Evolutionary conservation across 2,888 invertebrate species (phyloP).

Genomic region (Oligia strigilis): DNA sequence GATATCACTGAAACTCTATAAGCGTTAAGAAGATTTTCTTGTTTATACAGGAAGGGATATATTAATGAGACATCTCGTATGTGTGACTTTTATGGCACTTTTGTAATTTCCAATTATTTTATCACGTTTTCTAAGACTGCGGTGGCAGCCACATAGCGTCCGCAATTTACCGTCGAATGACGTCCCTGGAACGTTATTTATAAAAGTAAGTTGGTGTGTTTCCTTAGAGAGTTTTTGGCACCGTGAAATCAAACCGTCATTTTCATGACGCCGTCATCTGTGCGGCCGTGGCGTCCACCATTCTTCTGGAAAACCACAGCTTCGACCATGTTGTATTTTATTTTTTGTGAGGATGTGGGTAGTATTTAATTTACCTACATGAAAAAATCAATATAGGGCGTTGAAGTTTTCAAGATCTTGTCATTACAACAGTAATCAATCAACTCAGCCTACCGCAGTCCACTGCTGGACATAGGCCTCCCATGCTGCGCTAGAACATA

Average conservation of each 20-base stretch:
- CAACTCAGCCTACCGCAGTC: background rate
- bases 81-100: slow-evolving; percentile 4
- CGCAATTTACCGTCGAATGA: background rate
- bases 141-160: background rate
- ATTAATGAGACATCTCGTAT: slow-evolving; percentile 6
- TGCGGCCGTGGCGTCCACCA: background rate
- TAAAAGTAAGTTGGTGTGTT: background rate
- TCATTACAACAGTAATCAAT: background rate
- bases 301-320: background rate
- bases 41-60: slow-evolving; percentile 27
- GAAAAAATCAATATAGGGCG: background rate
- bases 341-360: background rate
- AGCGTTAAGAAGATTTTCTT: slow-evolving; percentile 17
- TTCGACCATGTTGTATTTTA: background rate
- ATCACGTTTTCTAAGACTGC: background rate
- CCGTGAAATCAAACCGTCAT: background rate
- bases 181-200: background rate
- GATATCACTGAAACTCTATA: slow-evolving; percentile 24
- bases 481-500: background rate
- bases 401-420: background rate
- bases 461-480: background rate
- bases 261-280: background rate
- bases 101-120: slow-evolving; percentile 7
- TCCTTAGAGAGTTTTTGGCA: background rate
- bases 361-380: background rate